Conservation (phyloP, 1,140 invertebrate genomes). For the Tenebrio molitor region DNA sequence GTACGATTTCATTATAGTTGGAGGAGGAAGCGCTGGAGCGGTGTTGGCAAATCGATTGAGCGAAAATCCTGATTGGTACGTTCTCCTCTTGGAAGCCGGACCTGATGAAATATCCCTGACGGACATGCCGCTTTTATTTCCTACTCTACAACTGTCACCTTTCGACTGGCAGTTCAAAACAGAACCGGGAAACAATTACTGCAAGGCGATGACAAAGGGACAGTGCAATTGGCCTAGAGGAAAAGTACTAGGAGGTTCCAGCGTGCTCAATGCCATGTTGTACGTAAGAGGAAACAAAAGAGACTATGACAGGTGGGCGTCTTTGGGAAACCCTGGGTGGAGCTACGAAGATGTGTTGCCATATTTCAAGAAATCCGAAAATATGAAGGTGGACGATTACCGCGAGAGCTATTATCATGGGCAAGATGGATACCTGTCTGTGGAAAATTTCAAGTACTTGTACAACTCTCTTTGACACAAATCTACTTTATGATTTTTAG, state of each 20-base stretch:
- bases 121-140: constrained; percentile 82
- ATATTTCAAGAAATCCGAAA: constrained; percentile 84
- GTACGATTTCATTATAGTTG: constrained; percentile 85
- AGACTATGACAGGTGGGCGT: constrained; percentile 89
- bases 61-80: constrained; percentile 77
- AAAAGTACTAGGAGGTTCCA: constrained; percentile 86
- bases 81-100: constrained; percentile 86
- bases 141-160: constrained; percentile 77
- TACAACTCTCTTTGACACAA: constrained; percentile 12
- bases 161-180: constrained; percentile 87
- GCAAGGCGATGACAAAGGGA: constrained; percentile 72
- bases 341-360: constrained; percentile 83
- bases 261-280: constrained; percentile 90
- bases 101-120: constrained; percentile 81
- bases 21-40: constrained; percentile 86
- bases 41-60: constrained; percentile 83
- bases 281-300: constrained; percentile 87
- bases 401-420: constrained; percentile 77
- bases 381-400: constrained; percentile 75
- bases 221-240: constrained; percentile 81
- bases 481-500: constrained; percentile 55
- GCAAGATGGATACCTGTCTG: constrained; percentile 74
- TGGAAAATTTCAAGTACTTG: constrained; percentile 76
- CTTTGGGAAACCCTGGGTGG: constrained; percentile 80
- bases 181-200: constrained; percentile 77